Base-by-base conservation (phyloP, 2,113 vertebrate species). In the Nyctereutes procyonoides region DNA sequence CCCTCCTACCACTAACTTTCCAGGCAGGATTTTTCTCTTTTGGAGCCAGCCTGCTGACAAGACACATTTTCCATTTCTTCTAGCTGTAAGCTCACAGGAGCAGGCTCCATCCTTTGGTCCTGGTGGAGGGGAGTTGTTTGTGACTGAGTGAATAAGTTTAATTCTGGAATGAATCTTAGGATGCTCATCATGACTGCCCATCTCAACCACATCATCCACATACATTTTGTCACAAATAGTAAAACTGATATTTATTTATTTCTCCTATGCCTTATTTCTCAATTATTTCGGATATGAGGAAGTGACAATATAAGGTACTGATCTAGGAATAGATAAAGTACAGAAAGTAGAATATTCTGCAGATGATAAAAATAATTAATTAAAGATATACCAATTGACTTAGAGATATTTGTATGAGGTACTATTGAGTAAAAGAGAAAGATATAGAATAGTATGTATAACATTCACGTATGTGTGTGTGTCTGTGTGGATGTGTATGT, bases 281-380 rank as follows among this genome's bases (percentile, higher is more conserved):
- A 62, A n/a, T 79, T 48, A 32, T 22, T 87, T 91, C 6, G 1
- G 32, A 67, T 32, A n/a, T 22, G 35, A 86, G 30, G 10, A 94
- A 35, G 13, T 56, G n/a, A 90, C 71, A 63, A 93, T 65, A 55
- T 62, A 43, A 43, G 8, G 28, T 17, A 55, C 83, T 51, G 17
- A 38, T 38, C 17, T 63, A 80, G 63, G 51, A 69, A 38, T 55
- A 69, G 5, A n/a, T 53, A 60, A 82, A 55, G 43, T 17, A 62
- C n/a, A 55, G 4, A 62, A 88, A 55, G 5, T 20, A 60, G 14
- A 76, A 74, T 91, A 76, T 60, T 92, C 8, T 77, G 5, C 8
- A 76, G n/a, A 77, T 58, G 76, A 60, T 53, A 82, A 82, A 76
- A 91, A 43, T 3, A 84, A 77, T 73, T 77, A 65, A 79, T 74